Base-by-base conservation (phyloP, 2,888 invertebrate species). In the Agrochola circellaris region DNA sequence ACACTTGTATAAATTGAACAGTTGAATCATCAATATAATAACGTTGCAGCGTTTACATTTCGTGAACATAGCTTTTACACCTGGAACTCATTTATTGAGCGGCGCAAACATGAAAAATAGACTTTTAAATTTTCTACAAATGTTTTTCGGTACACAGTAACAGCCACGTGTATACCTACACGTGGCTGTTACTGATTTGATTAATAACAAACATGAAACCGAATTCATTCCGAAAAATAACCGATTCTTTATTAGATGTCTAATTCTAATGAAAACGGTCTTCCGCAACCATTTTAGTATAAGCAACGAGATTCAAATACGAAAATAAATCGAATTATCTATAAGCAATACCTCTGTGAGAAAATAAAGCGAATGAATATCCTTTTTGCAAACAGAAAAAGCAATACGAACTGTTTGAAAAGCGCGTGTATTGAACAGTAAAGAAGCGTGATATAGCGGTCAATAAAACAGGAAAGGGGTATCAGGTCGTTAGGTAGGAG, bases 401-500 rank as follows among this genome's bases (percentile, higher is more conserved):
- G 61, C 60, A 75, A 48, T 48, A 76, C 56, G 20, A 38, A 23
- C 61, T 60, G 68, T 77, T 77, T 71, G 62, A 77, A 77, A 77
- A 75, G 54, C 42, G 34, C 62, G 30, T 68, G 65, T 77, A 82
- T 75, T 77, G 64, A 77, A 73, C 78, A 62, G 48, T 81, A 64
- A 81, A 77, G 72, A 61, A 54, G 60, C 72, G 76, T 77, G 73
- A 83, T 81, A 72, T 73, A 83, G 86, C 74, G 75, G 81, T 83
- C 81, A 81, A 87, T 88, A 81, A 89, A 88, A 87, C 71, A 79
- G 71, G 58, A 85, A 74, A 62, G 83, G 65, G 65, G 75, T 81
- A 84, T 77, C 75, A 71, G 81, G 64, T 79, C 79, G 82, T 84
- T 87, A 84, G 62, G 66, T 75, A 78, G 85, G 80, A 76, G 77